A percentile compares a stretch with the other conserved stretches of the same genome.
Evolutionary conservation across 92 coral and sea anemone genomes (phyloP).

Genomic region (Siderastrea siderea): DNA sequence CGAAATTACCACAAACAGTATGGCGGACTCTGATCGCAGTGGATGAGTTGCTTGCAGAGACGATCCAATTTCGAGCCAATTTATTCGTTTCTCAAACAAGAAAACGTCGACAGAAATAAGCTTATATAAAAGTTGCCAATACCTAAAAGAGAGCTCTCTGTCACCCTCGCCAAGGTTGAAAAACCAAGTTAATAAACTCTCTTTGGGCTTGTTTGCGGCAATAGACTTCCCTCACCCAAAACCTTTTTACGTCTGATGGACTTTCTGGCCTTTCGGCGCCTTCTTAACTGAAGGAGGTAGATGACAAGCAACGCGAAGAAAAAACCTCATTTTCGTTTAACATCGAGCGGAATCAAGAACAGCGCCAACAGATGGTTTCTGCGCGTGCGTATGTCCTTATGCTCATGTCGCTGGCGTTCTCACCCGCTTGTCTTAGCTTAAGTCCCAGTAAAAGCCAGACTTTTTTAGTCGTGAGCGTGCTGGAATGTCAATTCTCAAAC

Average conservation of each 20-base stretch:
- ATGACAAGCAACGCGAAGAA: conserved; percentile 8
- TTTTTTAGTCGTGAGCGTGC: too few species aligned
- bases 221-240: conserved; percentile 71
- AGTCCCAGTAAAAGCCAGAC: too few species aligned
- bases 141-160: conserved; percentile 73
- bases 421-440: background rate
- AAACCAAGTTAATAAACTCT: conserved; percentile 67
- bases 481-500: too few species aligned
- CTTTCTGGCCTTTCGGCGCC: conserved; percentile 48
- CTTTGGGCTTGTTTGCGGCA: conserved; percentile 49
- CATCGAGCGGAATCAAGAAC: background rate
- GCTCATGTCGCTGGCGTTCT: conserved; percentile 11
- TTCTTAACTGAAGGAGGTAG: conserved; percentile 38
- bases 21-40: too few species aligned
- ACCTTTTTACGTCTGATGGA: background rate
- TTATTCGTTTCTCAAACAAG: too few species aligned
- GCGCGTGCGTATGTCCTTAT: conserved; percentile 14
- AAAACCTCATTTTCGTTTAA: conserved; percentile 33
- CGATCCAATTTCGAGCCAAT: too few species aligned
- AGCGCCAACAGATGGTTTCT: background rate
- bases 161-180: conserved; percentile 59
- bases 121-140: background rate
- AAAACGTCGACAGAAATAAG: too few species aligned
- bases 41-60: too few species aligned
- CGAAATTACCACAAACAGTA: too few species aligned